Conservation (phyloP, 2,797 vertebrate species). For the Sebastes kiyomatsui region DNA sequence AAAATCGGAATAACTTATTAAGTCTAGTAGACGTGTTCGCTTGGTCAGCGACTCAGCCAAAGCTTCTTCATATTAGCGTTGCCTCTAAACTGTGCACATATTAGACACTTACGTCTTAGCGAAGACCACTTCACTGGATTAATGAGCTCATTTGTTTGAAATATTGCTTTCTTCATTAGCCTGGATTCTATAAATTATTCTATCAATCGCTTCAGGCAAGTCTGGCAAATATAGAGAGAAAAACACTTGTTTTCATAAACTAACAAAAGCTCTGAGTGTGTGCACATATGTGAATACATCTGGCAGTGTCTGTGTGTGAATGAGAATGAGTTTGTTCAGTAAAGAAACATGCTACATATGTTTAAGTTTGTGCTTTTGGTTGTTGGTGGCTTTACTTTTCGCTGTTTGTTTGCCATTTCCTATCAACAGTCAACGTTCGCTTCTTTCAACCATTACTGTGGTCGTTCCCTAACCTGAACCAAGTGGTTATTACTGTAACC, state of each 20-base stretch:
- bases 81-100: constrained; percentile 21
- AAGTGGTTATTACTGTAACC: too few relatives aligned
- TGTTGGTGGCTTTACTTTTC: neutral
- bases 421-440: too few relatives aligned
- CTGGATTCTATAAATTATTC: constrained; percentile 51
- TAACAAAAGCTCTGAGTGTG: constrained; percentile 5
- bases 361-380: neutral
- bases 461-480: too few relatives aligned
- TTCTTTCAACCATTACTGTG: too few relatives aligned
- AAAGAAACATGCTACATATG: neutral
- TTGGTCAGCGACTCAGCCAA: neutral
- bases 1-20: neutral
- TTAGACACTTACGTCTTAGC: constrained; percentile 11
- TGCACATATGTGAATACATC: neutral
- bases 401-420: too few relatives aligned
- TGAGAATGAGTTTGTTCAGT: neutral
- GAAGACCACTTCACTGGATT: constrained; percentile 43
- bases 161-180: constrained; percentile 56
- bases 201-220: constrained; percentile 32
- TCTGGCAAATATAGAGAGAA: constrained; percentile 18
- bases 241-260: constrained; percentile 13
- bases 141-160: constrained; percentile 58
- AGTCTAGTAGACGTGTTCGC: neutral
- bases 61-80: neutral
- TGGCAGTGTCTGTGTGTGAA: neutral